Percentiles rank a stretch among this genome's conserved stretches.
Conservation (phyloP, 2,113 vertebrate species). For the Mesembrinibis cayennensis region DNA sequence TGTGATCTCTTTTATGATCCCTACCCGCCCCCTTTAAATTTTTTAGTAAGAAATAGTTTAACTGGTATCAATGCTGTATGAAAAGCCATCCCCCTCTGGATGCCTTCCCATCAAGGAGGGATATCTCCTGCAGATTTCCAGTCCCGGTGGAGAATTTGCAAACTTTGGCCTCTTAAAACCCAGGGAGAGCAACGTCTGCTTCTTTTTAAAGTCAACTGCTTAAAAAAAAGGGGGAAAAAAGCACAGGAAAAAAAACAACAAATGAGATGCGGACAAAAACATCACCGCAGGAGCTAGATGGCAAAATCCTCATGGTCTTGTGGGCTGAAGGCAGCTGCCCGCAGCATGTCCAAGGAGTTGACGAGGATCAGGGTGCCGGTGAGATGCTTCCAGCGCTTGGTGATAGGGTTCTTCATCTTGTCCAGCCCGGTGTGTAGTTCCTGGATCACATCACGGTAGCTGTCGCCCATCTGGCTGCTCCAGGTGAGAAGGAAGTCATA, state of each 20-base stretch:
- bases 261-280: neutral
- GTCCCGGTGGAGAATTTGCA: neutral
- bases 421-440: constrained; percentile 93
- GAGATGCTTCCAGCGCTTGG: constrained; percentile 96
- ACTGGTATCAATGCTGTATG: constrained; percentile 1
- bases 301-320: constrained; percentile 85
- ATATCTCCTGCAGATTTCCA: neutral
- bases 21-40: neutral
- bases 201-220: neutral
- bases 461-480: constrained; percentile 95
- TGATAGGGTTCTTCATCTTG: constrained; percentile 97
- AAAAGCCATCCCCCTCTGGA: neutral
- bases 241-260: neutral
- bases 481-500: constrained; percentile 96
- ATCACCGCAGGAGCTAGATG: constrained; percentile 64
- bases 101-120: neutral
- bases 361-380: constrained; percentile 95
- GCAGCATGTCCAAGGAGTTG: constrained; percentile 88
- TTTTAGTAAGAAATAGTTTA: constrained; percentile 54
- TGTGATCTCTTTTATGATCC: neutral
- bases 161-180: constrained; percentile 42
- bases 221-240: neutral
- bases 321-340: constrained; percentile 90
- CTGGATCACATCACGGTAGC: constrained; percentile 95
- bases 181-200: neutral